These are phyloP conservation scores for Standfussiana lucernea DNA, from an alignment of 2,888 invertebrate species.

Conservation along the genomic window DNA sequence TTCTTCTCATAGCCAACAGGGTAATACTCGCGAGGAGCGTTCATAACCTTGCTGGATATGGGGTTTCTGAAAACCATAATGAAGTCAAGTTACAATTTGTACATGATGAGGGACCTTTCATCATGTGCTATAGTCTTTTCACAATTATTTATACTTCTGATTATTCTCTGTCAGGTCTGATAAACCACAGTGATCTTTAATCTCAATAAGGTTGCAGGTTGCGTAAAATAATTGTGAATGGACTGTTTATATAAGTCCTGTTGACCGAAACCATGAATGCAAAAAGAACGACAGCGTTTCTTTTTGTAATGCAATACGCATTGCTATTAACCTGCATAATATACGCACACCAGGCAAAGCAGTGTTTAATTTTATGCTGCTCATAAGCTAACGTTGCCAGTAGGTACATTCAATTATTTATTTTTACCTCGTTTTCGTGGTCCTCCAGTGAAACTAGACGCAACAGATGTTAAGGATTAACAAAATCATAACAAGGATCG, in stretches of 20 bases:
- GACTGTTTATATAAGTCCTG: not conserved
- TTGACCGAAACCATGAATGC: not conserved
- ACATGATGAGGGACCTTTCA: not conserved
- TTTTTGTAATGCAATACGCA: not conserved
- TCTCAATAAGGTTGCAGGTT: not conserved
- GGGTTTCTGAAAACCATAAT: slow-evolving; percentile 77
- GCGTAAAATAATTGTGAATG: not conserved
- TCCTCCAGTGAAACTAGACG: slow-evolving; percentile 46
- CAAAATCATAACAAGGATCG: not conserved
- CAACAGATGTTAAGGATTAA: slow-evolving; percentile 29
- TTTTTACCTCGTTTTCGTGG: slow-evolving; percentile 30
- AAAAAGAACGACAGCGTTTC: not conserved
- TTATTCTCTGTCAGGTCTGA: no score
- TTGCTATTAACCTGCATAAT: not conserved
- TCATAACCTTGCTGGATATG: slow-evolving; percentile 93
- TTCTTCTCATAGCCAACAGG: slow-evolving; percentile 97
- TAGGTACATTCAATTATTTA: not conserved
- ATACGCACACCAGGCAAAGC: slow-evolving; percentile 12
- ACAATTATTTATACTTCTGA: not conserved
- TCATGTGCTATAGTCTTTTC: not conserved
- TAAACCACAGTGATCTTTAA: not conserved
- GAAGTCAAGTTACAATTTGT: not conserved
- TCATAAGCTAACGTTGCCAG: slow-evolving; percentile 12
- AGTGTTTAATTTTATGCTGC: slow-evolving; percentile 6
- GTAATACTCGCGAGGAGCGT: slow-evolving; percentile 96